Base-by-base conservation (phyloP, 2,888 invertebrate species). In the Ptilodon capucinus region DNA sequence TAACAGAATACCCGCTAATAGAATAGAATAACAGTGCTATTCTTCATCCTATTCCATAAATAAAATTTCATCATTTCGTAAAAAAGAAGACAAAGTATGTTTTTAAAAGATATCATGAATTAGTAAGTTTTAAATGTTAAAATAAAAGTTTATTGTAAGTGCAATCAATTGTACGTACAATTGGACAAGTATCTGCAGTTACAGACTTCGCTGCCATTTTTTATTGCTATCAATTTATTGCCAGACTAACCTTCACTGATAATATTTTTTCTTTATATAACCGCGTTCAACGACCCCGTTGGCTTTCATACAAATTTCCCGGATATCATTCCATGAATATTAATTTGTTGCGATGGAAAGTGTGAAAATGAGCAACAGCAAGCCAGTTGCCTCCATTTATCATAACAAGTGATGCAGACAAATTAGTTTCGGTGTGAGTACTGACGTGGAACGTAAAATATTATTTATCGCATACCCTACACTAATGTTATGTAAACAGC, bases 261-360 rank as follows among this genome's bases (percentile, higher is more conserved):
- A 21, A 16, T 19, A 32, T 43, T 14, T 18, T 14, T 43, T 14
- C 13, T 14, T 14, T 35, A 18, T 34, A 34, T 14, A 32, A 17
- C 4, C 21, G 21, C 44, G 63, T 54, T 63, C 54, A 46, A 30
- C 35, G 54, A 50, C 39, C 21, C 9, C 21, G 21, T 16, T n/a
- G n/a, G 14, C n/a, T 35, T 30, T 35, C 21, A 19, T 40, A 28
- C 42, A 34, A 25, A 9, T 30, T 46, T 50, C 46, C 49, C 41
- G 65, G 68, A 57, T 45, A 59, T 54, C 39, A 53, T 40, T 44
- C 48, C 42, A 59, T 68, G 64, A 48, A 50, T 64, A 58, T 52
- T 48, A 49, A 68, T 65, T 53, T 45, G 40, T 45, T 48, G 42
- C 23, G 44, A 54, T 46, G 44, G 54, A 57, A 46, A 45, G 39